Evolutionary conservation across 2,113 vertebrate species (phyloP).

Genomic region (Parus major): DNA sequence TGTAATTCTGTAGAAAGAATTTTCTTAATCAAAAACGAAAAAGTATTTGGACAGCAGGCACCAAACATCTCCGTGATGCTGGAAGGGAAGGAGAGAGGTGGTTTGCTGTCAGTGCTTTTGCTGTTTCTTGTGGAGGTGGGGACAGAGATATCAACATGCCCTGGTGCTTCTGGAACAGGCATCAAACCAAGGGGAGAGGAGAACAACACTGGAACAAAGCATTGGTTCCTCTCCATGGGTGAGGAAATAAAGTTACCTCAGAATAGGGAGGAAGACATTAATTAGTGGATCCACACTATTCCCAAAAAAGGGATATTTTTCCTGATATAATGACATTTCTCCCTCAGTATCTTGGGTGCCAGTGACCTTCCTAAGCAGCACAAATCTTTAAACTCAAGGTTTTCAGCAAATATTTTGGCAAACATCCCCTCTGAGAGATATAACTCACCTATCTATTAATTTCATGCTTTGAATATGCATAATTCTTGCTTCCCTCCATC

Average conservation of each 20-base stretch:
- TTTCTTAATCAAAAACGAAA: not conserved
- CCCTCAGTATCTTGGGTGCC: not conserved
- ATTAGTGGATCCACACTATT: not conserved
- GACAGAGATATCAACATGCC: not conserved
- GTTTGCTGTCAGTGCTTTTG: not conserved
- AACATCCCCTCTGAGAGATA: not conserved
- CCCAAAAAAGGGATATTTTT: not conserved
- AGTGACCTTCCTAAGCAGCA: not conserved
- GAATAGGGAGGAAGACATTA: not conserved
- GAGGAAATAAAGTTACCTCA: not conserved
- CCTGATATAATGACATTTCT: not conserved
- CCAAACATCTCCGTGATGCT: not conserved
- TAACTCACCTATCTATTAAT: not conserved
- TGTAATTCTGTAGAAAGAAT: not conserved
- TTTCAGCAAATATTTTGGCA: not conserved
- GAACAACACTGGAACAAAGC: not conserved
- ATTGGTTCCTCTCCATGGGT: not conserved
- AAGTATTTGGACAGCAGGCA: not conserved
- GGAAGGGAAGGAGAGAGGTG: not conserved
- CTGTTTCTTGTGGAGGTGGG: fast-evolving
- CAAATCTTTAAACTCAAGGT: not conserved
- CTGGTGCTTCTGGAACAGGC: not conserved
- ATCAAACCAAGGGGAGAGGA: not conserved
- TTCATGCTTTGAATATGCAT: not conserved
- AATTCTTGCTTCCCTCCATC: not conserved